Conservation (phyloP, 92 coral and sea anemone species). For the Zoanthus solanderi region DNA sequence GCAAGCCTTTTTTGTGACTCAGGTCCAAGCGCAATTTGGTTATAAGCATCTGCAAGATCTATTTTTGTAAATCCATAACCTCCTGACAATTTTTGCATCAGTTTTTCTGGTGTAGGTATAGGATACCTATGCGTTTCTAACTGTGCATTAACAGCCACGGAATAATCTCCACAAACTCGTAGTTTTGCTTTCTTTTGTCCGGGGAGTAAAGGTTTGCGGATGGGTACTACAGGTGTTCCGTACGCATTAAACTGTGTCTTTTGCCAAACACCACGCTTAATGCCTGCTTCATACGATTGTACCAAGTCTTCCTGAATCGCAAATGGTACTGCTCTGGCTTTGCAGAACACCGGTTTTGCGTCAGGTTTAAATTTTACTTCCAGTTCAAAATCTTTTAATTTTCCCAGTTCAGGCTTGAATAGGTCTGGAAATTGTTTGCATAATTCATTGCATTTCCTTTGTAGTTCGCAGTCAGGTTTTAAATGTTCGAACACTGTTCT, state of each 20-base stretch:
- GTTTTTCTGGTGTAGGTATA: slow-evolving; percentile 48
- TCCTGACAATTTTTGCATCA: slow-evolving; percentile 41
- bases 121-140: slow-evolving; percentile 44
- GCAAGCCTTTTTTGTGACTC: slow-evolving; percentile 14
- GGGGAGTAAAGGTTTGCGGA: neutral
- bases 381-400: slow-evolving; percentile 21
- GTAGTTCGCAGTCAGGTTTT: slow-evolving; percentile 23
- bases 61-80: slow-evolving; percentile 54
- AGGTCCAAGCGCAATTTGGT: slow-evolving; percentile 12
- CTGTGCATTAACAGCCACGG: slow-evolving; percentile 29
- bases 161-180: neutral
- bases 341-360: neutral
- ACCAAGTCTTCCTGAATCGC: neutral
- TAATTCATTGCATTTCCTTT: neutral
- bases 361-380: slow-evolving; percentile 45
- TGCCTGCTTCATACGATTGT: neutral
- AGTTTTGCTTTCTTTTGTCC: neutral
- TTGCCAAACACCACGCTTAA: too few relatives aligned
- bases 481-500: slow-evolving; percentile 32
- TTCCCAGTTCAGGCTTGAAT: too few relatives aligned
- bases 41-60: slow-evolving; percentile 47
- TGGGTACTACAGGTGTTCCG: neutral
- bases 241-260: neutral
- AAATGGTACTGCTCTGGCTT: neutral
- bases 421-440: slow-evolving; percentile 48